Evolutionary conservation across 2,888 invertebrate genomes (phyloP), one percentile per base, ranked within the genome.

Genomic region (Drosophila mulleri): DNA sequence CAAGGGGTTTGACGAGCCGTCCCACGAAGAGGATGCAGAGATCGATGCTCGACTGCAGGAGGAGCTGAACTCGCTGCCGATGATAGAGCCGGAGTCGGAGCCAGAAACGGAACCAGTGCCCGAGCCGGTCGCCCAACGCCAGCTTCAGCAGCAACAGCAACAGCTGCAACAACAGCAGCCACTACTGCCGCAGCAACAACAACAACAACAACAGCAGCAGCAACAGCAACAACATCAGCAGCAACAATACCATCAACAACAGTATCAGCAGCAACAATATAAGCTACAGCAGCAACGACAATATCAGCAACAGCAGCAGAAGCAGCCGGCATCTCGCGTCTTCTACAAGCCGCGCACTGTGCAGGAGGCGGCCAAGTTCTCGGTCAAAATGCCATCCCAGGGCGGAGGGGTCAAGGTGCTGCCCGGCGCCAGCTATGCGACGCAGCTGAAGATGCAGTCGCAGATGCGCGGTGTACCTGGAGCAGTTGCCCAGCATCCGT

Each of bases 1-100:
- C 6, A 26, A 26, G 26, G 26, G 26, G 2, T 9, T 23, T 6
- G 32, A 32, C 3, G 18, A 39, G 2, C 6, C 14, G 4, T 14
- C 32, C 32, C 9, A 0, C 32, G 11, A 11, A 32, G 32, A 57
- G 2, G 78, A 81, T 29, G 73, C 52, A 0, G 58, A 68, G 4
- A 76, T 81, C 2, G 81, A 81, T 37, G 87, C 87, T 1, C 54
- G 81, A 0, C 54, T 81, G 32, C 72, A 77, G 56, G 73, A 67
- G 20, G 82, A 83, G 45, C 67, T 81, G 0, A 53, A 86, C 32
- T 72, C 82, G 0, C 41, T 81, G 37, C 82, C 82, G 6, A 54
- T 78, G 52, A 57, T 82, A 8, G 74, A 81, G 16, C 48, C 65
- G 0, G 87, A 86, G 2, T 66, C 78, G 0, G 77, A 76, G 1